Conservation (phyloP, 2,113 vertebrate genomes). For the Ailurus styani region DNA sequence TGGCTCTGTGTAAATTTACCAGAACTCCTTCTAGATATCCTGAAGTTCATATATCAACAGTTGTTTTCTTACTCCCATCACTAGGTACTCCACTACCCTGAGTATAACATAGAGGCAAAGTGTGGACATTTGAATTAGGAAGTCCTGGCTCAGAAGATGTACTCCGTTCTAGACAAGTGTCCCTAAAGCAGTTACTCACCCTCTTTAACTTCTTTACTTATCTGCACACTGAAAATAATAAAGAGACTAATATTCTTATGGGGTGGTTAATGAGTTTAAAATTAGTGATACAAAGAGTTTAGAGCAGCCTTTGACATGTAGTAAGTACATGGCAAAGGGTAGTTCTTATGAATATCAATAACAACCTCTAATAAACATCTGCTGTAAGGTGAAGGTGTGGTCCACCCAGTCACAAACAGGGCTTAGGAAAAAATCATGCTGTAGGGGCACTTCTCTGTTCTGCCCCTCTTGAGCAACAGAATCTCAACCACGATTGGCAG, state of each 20-base stretch:
- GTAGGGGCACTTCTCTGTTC: background rate
- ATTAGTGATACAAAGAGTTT: background rate
- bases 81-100: background rate
- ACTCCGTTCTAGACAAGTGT: background rate
- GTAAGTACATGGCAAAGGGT: background rate
- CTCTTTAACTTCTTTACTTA: background rate
- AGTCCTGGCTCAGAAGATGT: background rate
- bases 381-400: background rate
- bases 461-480: constrained; percentile 1
- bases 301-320: background rate
- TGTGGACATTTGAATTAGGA: background rate
- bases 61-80: background rate
- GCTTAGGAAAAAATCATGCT: background rate
- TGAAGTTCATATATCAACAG: background rate
- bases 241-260: background rate
- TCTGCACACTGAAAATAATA: constrained; percentile 11
- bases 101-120: background rate
- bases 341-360: background rate
- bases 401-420: background rate
- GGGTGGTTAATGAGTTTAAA: background rate
- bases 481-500: background rate
- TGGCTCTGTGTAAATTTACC: background rate
- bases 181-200: background rate
- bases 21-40: background rate
- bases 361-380: background rate